Conservation (phyloP, 2,113 vertebrate species). For the Hypomesus transpacificus region DNA sequence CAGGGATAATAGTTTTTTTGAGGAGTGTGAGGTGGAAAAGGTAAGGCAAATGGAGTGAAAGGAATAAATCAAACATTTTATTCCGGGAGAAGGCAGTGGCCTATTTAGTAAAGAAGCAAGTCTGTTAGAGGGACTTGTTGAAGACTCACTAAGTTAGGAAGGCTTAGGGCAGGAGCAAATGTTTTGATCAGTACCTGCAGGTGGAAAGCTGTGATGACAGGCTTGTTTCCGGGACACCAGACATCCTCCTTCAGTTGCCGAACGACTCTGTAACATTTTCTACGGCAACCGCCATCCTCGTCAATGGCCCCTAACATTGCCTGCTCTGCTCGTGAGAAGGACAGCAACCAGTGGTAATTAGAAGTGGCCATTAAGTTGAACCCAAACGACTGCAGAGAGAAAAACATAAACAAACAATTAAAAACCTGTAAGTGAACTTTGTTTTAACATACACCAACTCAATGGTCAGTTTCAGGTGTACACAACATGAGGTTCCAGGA, state of each 20-base stretch:
- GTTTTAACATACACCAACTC: too few relatives aligned
- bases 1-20: too few relatives aligned
- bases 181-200: slow-evolving; percentile 69
- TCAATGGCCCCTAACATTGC: slow-evolving; percentile 76
- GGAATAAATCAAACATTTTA: too few relatives aligned
- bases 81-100: neutral
- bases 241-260: slow-evolving; percentile 80
- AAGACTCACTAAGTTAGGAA: too few relatives aligned
- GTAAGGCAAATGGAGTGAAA: too few relatives aligned
- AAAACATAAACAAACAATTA: neutral
- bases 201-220: slow-evolving; percentile 78
- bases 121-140: too few relatives aligned
- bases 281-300: slow-evolving; percentile 81
- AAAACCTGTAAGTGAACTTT: too few relatives aligned
- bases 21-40: too few relatives aligned
- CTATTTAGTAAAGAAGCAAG: neutral
- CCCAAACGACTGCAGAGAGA: slow-evolving; percentile 73
- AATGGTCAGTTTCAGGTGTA: too few relatives aligned
- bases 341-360: slow-evolving; percentile 82
- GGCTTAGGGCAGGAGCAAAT: too few relatives aligned
- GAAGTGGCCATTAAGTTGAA: slow-evolving; percentile 77
- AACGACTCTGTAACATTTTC: slow-evolving; percentile 73
- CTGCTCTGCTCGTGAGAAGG: slow-evolving; percentile 76
- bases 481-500: neutral
- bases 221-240: slow-evolving; percentile 78